Conservation (phyloP, 2,888 invertebrate genomes). For the Mimas tiliae region DNA sequence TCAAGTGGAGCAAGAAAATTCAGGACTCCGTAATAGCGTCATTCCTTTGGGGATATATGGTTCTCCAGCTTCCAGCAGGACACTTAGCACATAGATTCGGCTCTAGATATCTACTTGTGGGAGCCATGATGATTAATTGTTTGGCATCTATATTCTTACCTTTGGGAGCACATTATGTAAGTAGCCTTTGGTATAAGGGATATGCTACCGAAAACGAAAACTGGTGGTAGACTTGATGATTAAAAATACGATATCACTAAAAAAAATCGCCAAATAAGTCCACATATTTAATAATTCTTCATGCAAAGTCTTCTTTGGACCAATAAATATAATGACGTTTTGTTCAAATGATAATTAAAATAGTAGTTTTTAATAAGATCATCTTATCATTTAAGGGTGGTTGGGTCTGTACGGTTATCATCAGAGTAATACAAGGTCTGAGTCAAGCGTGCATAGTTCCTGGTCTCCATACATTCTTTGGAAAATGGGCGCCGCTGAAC, state of each 20-base stretch:
- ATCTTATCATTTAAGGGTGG: slow-evolving; percentile 69
- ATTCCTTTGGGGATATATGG: slow-evolving; percentile 87
- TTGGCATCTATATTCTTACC: slow-evolving; percentile 89
- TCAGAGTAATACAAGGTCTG: slow-evolving; percentile 87
- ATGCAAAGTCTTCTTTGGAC: too few species aligned
- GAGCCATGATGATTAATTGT: slow-evolving; percentile 85
- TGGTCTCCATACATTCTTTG: slow-evolving; percentile 86
- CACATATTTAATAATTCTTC: too few species aligned
- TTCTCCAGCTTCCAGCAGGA: slow-evolving; percentile 89
- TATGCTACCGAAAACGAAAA: too few species aligned
- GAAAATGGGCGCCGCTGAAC: slow-evolving; percentile 87
- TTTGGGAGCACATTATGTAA: slow-evolving; percentile 85
- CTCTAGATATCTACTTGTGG: slow-evolving; percentile 85
- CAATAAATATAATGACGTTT: too few species aligned
- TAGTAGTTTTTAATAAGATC: too few species aligned
- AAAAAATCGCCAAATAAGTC: too few species aligned
- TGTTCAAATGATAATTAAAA: too few species aligned
- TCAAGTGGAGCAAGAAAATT: slow-evolving; percentile 81
- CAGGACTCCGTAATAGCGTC: slow-evolving; percentile 81
- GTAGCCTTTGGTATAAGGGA: too few species aligned
- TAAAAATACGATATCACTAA: too few species aligned
- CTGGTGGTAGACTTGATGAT: too few species aligned
- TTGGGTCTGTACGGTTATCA: slow-evolving; percentile 81
- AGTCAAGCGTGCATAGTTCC: slow-evolving; percentile 88
- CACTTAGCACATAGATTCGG: slow-evolving; percentile 89